Conservation (phyloP, 2,888 invertebrate species). For the Drosophila robusta region DNA sequence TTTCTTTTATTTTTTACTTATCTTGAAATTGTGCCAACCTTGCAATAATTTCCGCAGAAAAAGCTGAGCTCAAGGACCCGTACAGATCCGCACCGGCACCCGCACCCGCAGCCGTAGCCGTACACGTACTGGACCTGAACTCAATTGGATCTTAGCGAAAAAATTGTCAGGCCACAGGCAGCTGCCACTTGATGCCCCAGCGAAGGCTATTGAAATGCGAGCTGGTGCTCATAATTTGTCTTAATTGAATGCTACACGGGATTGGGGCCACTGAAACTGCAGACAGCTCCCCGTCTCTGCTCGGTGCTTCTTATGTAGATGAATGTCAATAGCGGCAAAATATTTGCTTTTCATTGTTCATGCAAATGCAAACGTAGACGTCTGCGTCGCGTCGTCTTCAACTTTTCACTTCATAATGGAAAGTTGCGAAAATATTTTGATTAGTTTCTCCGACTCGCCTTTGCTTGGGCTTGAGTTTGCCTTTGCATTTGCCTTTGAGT, state of each 20-base stretch:
- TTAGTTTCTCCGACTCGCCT: slow-evolving; percentile 62
- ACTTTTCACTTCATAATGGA: slow-evolving; percentile 82
- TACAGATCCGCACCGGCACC: slow-evolving; percentile 3
- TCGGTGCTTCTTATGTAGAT: slow-evolving; percentile 59
- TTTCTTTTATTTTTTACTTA: slow-evolving; percentile 39
- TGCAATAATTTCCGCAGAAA: slow-evolving; percentile 57
- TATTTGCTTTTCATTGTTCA: slow-evolving; percentile 81
- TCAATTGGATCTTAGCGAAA: slow-evolving; percentile 12
- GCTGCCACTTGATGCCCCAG: slow-evolving; percentile 32
- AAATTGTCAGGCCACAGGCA: slow-evolving; percentile 42
- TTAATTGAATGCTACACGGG: slow-evolving; percentile 66
- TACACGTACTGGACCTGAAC: background rate
- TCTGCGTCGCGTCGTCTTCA: slow-evolving; percentile 67
- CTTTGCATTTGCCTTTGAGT: background rate
- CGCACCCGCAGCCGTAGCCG: background rate
- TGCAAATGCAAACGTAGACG: slow-evolving; percentile 77
- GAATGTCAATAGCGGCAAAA: slow-evolving; percentile 80
- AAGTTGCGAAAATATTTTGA: slow-evolving; percentile 81
- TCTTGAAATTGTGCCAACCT: slow-evolving; percentile 62
- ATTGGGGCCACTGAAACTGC: slow-evolving; percentile 6
- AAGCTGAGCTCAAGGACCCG: slow-evolving; percentile 46
- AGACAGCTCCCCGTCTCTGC: slow-evolving; percentile 5
- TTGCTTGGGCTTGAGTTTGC: slow-evolving; percentile 10
- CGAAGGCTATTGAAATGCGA: slow-evolving; percentile 69
- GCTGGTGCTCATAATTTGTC: slow-evolving; percentile 74